phyloP scores from a whole-genome alignment of 2,888 invertebrate species.

The Oligia strigilis region DNA sequence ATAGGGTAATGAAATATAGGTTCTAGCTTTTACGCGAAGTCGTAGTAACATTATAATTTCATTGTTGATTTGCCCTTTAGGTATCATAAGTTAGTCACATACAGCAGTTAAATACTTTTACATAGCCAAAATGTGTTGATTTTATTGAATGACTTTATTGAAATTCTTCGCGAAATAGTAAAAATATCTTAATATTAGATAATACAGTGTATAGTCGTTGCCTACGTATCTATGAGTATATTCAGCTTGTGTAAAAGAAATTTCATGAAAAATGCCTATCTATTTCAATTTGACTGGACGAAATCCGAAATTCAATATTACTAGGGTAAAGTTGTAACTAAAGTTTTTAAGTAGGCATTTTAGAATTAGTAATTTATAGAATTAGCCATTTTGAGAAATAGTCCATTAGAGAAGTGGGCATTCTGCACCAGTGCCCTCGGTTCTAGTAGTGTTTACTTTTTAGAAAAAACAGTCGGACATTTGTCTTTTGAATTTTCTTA shows the following conservation, averaged over 20 bases:
- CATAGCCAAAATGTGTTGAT: not conserved
- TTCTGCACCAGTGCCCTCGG: not conserved
- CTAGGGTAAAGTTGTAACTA: not conserved
- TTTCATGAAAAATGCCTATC: not conserved
- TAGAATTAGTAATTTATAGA: no score
- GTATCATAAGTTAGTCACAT: not conserved
- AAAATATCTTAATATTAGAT: not conserved
- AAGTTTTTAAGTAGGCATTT: no score
- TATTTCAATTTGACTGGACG: not conserved
- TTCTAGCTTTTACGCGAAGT: not conserved
- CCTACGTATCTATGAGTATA: not conserved
- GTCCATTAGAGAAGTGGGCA: no score
- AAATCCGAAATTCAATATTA: constrained; percentile 1
- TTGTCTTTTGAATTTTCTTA: not conserved
- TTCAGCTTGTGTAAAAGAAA: not conserved
- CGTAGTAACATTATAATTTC: not conserved
- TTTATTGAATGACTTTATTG: constrained; percentile 12
- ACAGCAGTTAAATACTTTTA: not conserved
- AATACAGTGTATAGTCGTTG: not conserved
- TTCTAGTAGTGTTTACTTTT: not conserved
- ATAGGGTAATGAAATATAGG: not conserved
- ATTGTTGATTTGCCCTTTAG: not conserved
- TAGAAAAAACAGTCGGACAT: not conserved
- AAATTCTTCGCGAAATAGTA: not conserved
- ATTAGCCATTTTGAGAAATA: no score